Base-by-base conservation (phyloP, 2,113 vertebrate genomes). In the Dendropsophus ebraccatus region DNA sequence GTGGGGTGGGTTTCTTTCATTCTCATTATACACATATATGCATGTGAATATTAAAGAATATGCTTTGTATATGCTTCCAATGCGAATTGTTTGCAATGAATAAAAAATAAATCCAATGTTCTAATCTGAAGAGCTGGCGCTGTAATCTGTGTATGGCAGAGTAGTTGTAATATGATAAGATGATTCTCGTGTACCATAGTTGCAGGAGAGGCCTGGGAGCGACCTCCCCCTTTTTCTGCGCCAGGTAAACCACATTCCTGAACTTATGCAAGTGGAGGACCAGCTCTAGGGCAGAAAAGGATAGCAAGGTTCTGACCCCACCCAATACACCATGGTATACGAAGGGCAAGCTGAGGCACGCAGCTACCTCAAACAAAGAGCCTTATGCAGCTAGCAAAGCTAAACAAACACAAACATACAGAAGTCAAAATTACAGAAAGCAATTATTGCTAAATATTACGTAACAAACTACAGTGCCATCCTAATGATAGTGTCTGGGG, bases 241-340 rank as follows among this genome's bases (percentile, higher is more conserved):
- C 83, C 65, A 81, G 84, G 35, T 19, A 45, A 86, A 76, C 58
- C 35, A 81, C 76, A 86, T 86, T 86, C 84, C 77, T 81, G 12
- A n/a, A 52, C 37, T 62, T 16, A 21, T 47, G 67, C 21, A 37
- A 41, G 30, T 41, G 12, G 49, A 49, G 35, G 76, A 32, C 32
- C 35, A 21, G 50, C 56, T 52, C 17, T 52, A 47, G 52, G 80
- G 69, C 19, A 82, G 41, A 82, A 58, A 56, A 17, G 30, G 35
- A 82, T 1, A 41, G 41, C 69, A 82, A 52, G 35, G 54, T 0
- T 35, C 75, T 21, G 50, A 14, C 73, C 54, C 30, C 72, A 28
- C 88, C 82, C 60, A 41, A 45, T 17, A 30, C 60, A 54, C n/a
- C 30, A 10, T 14, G 16, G 52, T 58, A 79, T 32, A 47, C 5